Percentiles rank a stretch among this genome's conserved stretches.
Conservation (phyloP, 2,113 vertebrate genomes). For the Spheniscus mendiculus region DNA sequence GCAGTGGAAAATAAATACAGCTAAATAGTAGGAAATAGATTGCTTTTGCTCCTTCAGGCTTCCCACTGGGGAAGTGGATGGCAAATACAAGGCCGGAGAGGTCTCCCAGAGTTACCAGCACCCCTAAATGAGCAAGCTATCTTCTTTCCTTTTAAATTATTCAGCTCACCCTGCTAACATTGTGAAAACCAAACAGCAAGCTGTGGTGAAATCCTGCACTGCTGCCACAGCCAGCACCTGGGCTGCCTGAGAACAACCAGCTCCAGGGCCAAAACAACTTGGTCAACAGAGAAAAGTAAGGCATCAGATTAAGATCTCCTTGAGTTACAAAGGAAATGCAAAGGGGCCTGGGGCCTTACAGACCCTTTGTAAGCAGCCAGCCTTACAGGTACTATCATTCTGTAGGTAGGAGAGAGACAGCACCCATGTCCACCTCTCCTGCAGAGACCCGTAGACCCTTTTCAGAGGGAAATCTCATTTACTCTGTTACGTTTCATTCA, state of each 20-base stretch:
- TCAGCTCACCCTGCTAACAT: neutral
- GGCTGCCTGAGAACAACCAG: neutral
- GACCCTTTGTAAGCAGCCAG: neutral
- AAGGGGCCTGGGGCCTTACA: neutral
- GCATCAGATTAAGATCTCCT: neutral
- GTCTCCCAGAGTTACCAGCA: neutral
- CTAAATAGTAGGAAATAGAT: conserved; percentile 27
- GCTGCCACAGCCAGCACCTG: neutral
- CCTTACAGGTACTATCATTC: neutral
- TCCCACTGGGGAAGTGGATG: neutral
- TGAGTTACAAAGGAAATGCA: neutral
- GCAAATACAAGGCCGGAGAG: neutral
- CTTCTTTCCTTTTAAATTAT: neutral
- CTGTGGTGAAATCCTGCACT: neutral
- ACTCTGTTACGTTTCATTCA: neutral
- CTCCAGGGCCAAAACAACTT: neutral
- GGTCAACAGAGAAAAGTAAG: neutral
- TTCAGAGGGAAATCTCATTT: neutral
- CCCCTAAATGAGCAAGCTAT: neutral
- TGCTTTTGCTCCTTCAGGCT: conserved; percentile 15
- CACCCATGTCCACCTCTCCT: neutral
- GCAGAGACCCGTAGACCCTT: neutral
- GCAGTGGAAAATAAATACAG: conserved; percentile 59
- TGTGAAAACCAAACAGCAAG: neutral
- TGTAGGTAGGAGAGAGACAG: neutral